Percentiles rank a stretch among this genome's conserved stretches.
Evolutionary conservation across 2,797 vertebrate genomes (phyloP).

Genomic region (Neomorphus geoffroyi): DNA sequence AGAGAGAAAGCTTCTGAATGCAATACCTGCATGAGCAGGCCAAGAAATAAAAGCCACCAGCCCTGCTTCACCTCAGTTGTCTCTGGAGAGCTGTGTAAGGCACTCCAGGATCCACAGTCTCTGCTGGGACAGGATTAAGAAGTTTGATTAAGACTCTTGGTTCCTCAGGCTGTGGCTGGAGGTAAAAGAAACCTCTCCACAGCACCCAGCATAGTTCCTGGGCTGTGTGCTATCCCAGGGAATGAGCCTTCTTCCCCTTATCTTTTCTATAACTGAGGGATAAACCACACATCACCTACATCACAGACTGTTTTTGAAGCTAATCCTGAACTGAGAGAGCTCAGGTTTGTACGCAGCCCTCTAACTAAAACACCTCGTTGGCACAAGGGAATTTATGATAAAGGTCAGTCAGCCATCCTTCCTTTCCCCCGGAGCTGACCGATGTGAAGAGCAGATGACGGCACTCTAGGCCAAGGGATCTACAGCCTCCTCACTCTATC

Average conservation of each 20-base stretch:
- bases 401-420: not conserved
- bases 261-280: not conserved
- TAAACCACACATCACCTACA: fast-evolving
- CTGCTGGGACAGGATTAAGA: not conserved
- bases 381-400: not conserved
- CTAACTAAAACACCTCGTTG: not conserved
- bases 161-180: not conserved
- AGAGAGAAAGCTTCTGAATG: not conserved
- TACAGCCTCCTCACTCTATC: not conserved
- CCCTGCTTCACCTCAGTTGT: not conserved
- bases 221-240: not conserved
- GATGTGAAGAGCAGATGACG: not conserved
- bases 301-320: not conserved
- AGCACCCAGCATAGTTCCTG: not conserved
- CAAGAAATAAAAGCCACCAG: not conserved
- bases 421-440: no score
- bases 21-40: fast-evolving
- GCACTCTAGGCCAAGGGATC: no score
- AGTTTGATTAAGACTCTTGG: not conserved
- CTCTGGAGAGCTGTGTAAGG: not conserved
- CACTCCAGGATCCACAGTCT: not conserved
- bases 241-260: not conserved
- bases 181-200: no score
- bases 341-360: not conserved
- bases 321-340: not conserved